Conservation (phyloP, 1,140 invertebrate genomes). For the Metaphire vulgaris region DNA sequence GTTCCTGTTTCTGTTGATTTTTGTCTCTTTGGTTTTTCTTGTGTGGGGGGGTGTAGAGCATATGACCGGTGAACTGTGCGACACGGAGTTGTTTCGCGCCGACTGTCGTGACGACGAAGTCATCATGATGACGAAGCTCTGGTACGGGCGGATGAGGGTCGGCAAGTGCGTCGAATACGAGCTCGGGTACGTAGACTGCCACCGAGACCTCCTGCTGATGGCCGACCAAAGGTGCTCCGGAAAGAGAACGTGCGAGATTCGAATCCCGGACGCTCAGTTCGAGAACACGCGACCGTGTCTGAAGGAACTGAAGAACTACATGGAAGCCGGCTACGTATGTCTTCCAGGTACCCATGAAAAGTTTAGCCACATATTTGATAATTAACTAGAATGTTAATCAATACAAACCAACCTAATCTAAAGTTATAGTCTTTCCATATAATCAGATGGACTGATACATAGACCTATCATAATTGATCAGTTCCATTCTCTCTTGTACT, state of each 20-base stretch:
- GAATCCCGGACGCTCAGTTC: constrained; percentile 4
- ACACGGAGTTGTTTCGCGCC: constrained; percentile 7
- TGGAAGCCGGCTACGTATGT: neutral
- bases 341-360: neutral
- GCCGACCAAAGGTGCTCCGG: constrained; percentile 8
- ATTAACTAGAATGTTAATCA: no score
- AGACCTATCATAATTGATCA: no score
- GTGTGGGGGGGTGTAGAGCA: neutral
- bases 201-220: neutral
- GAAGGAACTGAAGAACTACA: constrained; percentile 7
- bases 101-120: constrained; percentile 13
- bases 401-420: no score
- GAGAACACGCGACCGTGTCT: constrained; percentile 7
- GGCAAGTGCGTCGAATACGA: constrained; percentile 1
- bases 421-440: no score
- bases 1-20: no score
- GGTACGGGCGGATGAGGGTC: constrained; percentile 11
- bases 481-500: no score
- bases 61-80: constrained; percentile 9
- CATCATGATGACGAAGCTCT: constrained; percentile 10
- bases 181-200: neutral
- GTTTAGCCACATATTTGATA: no score
- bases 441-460: no score
- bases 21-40: no score
- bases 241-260: neutral